Base-by-base conservation (phyloP, 2,888 invertebrate genomes). In the Peribatodes rhomboidaria region DNA sequence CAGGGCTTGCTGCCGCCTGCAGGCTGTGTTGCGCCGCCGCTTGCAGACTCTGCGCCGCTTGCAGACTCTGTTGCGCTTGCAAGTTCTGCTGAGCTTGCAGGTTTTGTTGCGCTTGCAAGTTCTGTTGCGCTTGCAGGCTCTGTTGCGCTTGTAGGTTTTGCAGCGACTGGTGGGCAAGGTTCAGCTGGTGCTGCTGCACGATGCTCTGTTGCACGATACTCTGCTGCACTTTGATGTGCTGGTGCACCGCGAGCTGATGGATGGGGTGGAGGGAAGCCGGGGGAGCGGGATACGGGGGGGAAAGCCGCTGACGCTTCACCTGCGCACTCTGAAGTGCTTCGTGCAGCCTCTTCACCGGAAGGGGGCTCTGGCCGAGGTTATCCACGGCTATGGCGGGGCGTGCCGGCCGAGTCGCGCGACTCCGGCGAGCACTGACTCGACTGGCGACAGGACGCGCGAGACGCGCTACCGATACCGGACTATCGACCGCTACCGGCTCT, bases 221-320 rank as follows among this genome's bases (percentile, higher is more conserved):
- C 72, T 91, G 91, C 81, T 92, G 92, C 86, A 90, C 91, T 81
- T 91, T 90, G 81, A 89, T 90, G 78, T 90, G 90, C 80, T 91
- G 92, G 80, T 92, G 92, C 79, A 91, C 91, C 35, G 91, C 92
- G 68, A 92, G 88, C 76, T 91, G 92, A 67, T 92, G 91, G 69
- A 90, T 91, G 39, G 90, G 91, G 76, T 90, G 92, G 67, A 91
- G 89, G 77, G 86, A 83, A 65, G 86, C 71, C 74, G 90, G 86
- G 81, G 90, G 92, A 85, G 94, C 88, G 90, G 94, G 94, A 88
- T 94, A 94, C 82, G 93, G 92, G 74, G 93, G 94, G 86, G 93
- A 92, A 88, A 94, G 94, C 88, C 94, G 94, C 94, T 94, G 94
- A 82, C 94, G 94, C 93, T 94, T 94, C 89, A 93, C 94, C 89